Base-by-base conservation (phyloP, 2,113 vertebrate species). In the Lethenteron reissneri region DNA sequence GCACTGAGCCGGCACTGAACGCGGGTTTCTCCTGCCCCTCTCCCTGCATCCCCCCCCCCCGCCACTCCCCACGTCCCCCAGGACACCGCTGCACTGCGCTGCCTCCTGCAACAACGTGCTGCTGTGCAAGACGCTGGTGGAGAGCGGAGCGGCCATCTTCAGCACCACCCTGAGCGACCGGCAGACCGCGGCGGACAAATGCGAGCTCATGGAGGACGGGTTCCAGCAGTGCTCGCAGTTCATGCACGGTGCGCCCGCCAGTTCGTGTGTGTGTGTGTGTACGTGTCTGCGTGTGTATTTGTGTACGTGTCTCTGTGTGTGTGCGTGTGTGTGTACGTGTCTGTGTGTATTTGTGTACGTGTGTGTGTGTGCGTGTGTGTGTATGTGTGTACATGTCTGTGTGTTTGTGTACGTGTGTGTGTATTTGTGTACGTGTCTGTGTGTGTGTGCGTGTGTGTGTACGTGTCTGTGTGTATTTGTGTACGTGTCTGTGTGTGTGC, bases 101-200 rank as follows among this genome's bases (percentile, higher is more conserved):
- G 94, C 94, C 2, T 99, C 94, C 25, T 97, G 92, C 76, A 99
- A 99, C 74, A 99, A 97, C 0, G 94, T 95, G 57, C 90, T 96
- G 77, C 89, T 99, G 69, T 99, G 94, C 75, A 99, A 99, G 81
- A 96, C 96, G 77, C 78, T 97, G 76, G 94, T 97, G 79, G 94
- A 99, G 79, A 95, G 88, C 0, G 94, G 92, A 0, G 92, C 92
- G 0, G 92, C 94, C 0, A 90, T 97, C 10, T 97, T 99, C 15
- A 90, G 91, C 1, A 92, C 84, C 81, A 99, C 94, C 58, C 92
- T 95, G 82, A 99, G 94, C 0, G 94, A 97, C 80, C 84, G 89
- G 86, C 94, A 99, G 80, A 99, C 94, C 0, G 92, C 94, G 0
- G 92, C 92, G 0, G 94, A 96, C 78, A 99, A 99, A 79, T 99